Evolutionary conservation across 2,888 invertebrate species (phyloP), one percentile per base, ranked within the genome.

Genomic region (Ashinkailepas kermadecensis): DNA sequence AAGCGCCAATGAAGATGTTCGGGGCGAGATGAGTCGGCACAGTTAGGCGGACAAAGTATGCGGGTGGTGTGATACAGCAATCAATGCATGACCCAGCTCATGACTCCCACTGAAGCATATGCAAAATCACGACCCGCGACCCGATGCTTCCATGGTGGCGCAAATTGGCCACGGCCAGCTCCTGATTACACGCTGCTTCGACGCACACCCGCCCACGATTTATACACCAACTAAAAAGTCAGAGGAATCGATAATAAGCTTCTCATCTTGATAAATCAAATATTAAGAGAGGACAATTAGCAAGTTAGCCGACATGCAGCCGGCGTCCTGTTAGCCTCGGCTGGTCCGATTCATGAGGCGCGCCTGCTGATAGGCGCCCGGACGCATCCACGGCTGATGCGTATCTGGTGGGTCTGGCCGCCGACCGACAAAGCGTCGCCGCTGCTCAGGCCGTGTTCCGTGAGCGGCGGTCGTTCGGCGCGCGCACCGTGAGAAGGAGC

Each of bases 191-290:
- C 74, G n/a, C n/a, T 21, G 74, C 54, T 23, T 56, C 23, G 54
- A 21, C 54, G 23, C 18, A 74, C 21, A 25, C 15, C 0, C 7
- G 39, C 18, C 54, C 54, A 10, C 74, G 56, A 74, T 74, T 74
- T 74, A 74, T 74, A 56, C 74, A 21, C 74, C 74, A 21, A 56
- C 74, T 54, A 54, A 54, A 21, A 21, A 56, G 21, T 18, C 10
- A 10, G 74, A 21, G 18, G 74, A 54, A 74, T 74, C 74, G 74
- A 74, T 74, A 74, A 74, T 74, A 54, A 74, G 74, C 54, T 56
- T 54, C 74, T 56, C 74, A 74, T 74, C 56, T 74, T 74, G 74
- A 74, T 74, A 74, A 74, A 74, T 74, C 74, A 74, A 74, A 74
- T 56, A 74, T 54, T 74, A 21, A 56, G 74, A n/a, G 39, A n/a